Evolutionary conservation across 2,797 vertebrate genomes (phyloP), one percentile per base, ranked within the genome.

Genomic region (Darevskia mixta): DNA sequence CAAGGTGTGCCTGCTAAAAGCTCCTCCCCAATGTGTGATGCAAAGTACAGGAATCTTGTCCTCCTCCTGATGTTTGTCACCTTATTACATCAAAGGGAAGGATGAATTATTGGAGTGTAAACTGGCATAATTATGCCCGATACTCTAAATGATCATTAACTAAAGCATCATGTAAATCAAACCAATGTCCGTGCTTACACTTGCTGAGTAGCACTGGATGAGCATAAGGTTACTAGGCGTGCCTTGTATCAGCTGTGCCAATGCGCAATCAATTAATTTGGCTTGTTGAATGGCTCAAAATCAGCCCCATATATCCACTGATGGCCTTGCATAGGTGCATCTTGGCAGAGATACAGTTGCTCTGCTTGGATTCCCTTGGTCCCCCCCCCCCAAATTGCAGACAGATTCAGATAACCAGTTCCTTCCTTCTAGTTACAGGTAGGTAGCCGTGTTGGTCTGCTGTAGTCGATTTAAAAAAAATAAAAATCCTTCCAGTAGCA

Each of bases 231-330:
- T 83, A 23, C 27, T 7, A n/a, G 11, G 20, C 58, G 27, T 17
- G 49, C 32, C 10, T 72, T 61, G 18, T 61, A 49, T 61, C 45
- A 32, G 27, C 45, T 84, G 18, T 83, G 27, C 43, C 43, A 49
- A 77, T 61, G 38, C 45, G 18, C 49, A 79, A 1, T 78, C 84
- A 69, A 71, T 71, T 72, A 55, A 41, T 61, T 79, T 79, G 73
- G 61, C 27, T 69, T 83, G 32, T 69, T 83, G 20, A 67, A 29
- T 41, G 66, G 64, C 61, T 88, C 73, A 83, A 76, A 78, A 69
- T 82, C 55, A 77, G 27, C 38, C 64, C 61, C 45, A 49, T n/a
- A 25, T 25, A 76, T 77, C 32, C 80, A 38, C 43, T 5, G 18
- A 45, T 82, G 15, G 58, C 35, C 77, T 72, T 77, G 23, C 58